Base-by-base conservation (phyloP, 2,888 invertebrate species). In the Leptinotarsa tumamoca region DNA sequence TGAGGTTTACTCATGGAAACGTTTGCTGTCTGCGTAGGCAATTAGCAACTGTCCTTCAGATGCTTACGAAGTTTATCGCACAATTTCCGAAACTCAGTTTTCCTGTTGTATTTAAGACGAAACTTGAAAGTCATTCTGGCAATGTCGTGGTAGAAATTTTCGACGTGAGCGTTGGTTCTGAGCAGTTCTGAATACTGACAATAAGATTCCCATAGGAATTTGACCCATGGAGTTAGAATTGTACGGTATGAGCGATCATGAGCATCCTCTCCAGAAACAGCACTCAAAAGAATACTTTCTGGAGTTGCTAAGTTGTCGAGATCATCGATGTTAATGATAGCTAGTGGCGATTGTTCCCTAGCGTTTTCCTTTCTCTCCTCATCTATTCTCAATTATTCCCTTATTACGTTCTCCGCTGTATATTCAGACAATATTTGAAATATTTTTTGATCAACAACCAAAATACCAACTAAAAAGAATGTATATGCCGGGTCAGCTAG, bases 181-280 rank as follows among this genome's bases (percentile, higher is more conserved):
- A 99, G 90, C 79, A 99, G 90, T 88, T 99, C 99, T 83, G 99
- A 90, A 86, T 99, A 99, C 87, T 99, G 99, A 84, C 99, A 96
- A 88, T 99, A 99, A 0, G 99, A 99, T 89, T 99, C 99, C 99
- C 99, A 99, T 1, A 99, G 91, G 87, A 99, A 99, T 89, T 99
- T 98, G 0, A 99, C 98, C 99, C 99, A 99, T 72, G 99, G 99
- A 78, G 98, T 95, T 61, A 99, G 90, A 83, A 99, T 98, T 4
- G 99, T 98, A 73, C 99, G 93, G 87, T 99, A 99, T 84, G 96
- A 96, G 67, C 99, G 93, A 88, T 99, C 99, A 89, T 99, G 99
- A 0, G 98, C 98, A 88, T 98, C 98, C 89, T 99, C 99, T 10
- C 98, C 98, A 79, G 98, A 98, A 0, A 99, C 99, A 51, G 98